Evolutionary conservation across 2,888 invertebrate species (phyloP), one percentile per base, ranked within the genome.

Genomic region (Polyommatus icarus): DNA sequence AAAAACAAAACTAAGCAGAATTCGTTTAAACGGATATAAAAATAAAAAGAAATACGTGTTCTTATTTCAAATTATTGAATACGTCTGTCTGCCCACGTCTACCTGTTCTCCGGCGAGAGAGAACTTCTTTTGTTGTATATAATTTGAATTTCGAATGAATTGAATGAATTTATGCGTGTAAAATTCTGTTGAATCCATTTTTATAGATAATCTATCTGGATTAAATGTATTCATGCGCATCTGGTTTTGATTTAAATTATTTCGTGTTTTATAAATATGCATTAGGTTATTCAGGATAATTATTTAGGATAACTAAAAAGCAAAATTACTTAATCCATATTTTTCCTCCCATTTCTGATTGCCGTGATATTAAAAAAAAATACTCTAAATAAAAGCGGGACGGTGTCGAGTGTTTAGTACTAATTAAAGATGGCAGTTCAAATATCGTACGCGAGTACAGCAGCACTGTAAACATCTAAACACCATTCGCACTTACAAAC

Each of bases 1-100:
- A 93, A 93, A 93, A 93, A 94, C 93, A 93, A 93, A 93, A 93
- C 93, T 92, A 90, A 92, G 92, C 92, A 91, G 90, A 93, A 91
- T 90, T 90, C 92, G 88, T 92, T 92, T 92, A 93, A 93, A 91
- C 91, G 93, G 92, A 92, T 91, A 90, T 92, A 93, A 93, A 93
- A 92, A 93, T 92, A 93, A 93, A 93, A 92, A 93, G 90, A 90
- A 91, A 92, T 89, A 91, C 91, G 91, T 91, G 90, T 91, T 91
- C 91, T 91, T 92, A 92, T 91, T 92, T 91, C 90, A 89, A 91
- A 92, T 93, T 92, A 92, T 92, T 94, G 92, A 93, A 94, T 92
- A 91, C 91, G 91, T 90, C 88, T 88, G 87, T 88, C 92, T 90
- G 90, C 90, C 91, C 91, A 90, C 91, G 90, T 93, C 91, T 93